Evolutionary conservation across 2,113 vertebrate species (phyloP), one percentile per base, ranked within the genome.

Genomic region (Scalopus aquaticus): DNA sequence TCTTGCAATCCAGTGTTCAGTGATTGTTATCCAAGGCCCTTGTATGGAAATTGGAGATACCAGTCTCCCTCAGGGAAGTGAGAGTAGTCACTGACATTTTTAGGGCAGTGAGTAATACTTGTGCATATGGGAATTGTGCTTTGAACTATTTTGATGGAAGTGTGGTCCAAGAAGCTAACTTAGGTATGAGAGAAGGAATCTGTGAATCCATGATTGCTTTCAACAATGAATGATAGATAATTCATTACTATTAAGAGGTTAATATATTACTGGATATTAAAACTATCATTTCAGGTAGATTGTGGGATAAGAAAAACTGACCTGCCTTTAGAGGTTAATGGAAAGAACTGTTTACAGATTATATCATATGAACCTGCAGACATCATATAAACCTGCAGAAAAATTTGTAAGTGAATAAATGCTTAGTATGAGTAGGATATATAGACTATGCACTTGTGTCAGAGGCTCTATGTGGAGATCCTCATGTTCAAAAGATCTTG

Each of bases 181-280:
- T 42, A 72, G 22, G 7, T 78, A 26, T 58, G 69, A 86, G 64
- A 80, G 67, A 90, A 79, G 54, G 78, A 74, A 64, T n/a, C 22
- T 58, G 0, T 46, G 81, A 74, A 32, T 87, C 32, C 9, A 4
- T 58, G 73, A 85, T 58, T 86, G 17, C 44, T 84, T 93, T 88
- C 64, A 95, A 24, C 32, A 87, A 32, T 35, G n/a, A n/a, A 69
- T 32, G 28, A 32, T 28, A 9, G 19, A 39, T 80, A 80, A 83
- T 74, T 60, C 56, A 35, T 72, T 60, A 76, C 90, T 73, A 20
- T 86, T 90, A 89, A 94, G 69, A 95, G 78, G 76, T 56, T 79
- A 65, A 54, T 51, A 2, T 78, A 30, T 90, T 67, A 90, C 49
- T 93, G 67, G 32, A 88, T 91, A 37, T 72, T 93, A 74, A 83